Conservation (phyloP, 1,140 invertebrate genomes). For the Hestina assimilis region DNA sequence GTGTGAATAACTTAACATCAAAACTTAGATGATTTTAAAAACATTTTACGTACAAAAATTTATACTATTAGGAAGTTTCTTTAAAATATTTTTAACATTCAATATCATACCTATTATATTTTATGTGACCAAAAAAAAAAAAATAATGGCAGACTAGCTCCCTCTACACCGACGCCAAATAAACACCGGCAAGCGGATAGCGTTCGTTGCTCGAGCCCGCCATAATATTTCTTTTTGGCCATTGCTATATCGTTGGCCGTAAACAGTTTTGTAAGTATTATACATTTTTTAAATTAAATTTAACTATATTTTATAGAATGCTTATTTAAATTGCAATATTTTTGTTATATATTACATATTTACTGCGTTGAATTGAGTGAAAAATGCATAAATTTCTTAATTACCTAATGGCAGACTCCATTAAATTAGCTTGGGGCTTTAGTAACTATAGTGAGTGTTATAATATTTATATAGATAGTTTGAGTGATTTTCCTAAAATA, state of each 20-base stretch:
- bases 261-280: conserved; percentile 68
- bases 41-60: background rate
- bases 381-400: conserved; percentile 18
- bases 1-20: no score
- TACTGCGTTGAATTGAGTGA: background rate
- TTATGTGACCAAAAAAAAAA: no score
- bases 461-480: background rate
- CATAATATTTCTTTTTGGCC: conserved; percentile 64
- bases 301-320: conserved; percentile 12
- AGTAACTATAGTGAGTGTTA: background rate
- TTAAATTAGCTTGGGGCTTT: conserved; percentile 49
- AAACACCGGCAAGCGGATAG: conserved; percentile 48
- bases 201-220: conserved; percentile 56
- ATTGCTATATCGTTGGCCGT: conserved; percentile 58
- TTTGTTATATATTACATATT: conserved; percentile 3
- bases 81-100: no score
- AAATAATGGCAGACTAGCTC: conserved; percentile 37
- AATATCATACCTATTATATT: no score
- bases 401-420: conserved; percentile 51
- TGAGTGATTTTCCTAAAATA: background rate
- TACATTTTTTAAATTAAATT: conserved; percentile 9
- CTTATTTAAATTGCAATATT: conserved; percentile 3
- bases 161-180: conserved; percentile 71
- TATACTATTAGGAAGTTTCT: background rate
- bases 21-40: no score